phyloP scores from a whole-genome alignment of 2,113 vertebrate species.

The Perccottus glenii region DNA sequence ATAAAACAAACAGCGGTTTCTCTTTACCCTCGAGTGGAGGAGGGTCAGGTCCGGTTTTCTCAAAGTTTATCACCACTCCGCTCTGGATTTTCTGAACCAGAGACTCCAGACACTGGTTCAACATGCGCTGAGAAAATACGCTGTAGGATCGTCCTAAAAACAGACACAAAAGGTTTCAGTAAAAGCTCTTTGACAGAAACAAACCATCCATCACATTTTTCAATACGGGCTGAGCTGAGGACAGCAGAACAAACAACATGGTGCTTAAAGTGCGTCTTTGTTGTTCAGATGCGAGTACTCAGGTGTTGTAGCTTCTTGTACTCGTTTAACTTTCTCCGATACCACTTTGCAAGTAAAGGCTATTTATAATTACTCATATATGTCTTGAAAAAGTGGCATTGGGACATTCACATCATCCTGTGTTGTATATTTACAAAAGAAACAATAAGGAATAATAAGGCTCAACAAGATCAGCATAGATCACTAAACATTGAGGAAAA shows the following conservation, averaged over 20 bases:
- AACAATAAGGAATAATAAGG: no score
- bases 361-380: no score
- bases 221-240: background rate
- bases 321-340: no score
- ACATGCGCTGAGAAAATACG: constrained; percentile 94
- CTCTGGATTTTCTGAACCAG: constrained; percentile 97
- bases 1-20: background rate
- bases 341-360: no score
- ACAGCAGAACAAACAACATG: background rate
- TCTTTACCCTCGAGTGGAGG: constrained; percentile 77
- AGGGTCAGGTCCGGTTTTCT: constrained; percentile 95
- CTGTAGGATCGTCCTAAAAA: constrained; percentile 92
- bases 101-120: constrained; percentile 97
- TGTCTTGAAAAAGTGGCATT: no score
- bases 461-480: no score
- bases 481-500: no score
- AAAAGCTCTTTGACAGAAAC: background rate
- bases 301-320: no score
- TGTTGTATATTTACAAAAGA: no score
- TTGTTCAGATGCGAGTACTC: no score
- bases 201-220: background rate
- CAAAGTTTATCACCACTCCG: constrained; percentile 97
- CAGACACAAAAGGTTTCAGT: background rate
- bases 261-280: no score
- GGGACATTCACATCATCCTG: no score